These are phyloP conservation scores for Pipistrellus pygmaeus DNA, from an alignment of 2,797 vertebrate species.

Conservation along the genomic window DNA sequence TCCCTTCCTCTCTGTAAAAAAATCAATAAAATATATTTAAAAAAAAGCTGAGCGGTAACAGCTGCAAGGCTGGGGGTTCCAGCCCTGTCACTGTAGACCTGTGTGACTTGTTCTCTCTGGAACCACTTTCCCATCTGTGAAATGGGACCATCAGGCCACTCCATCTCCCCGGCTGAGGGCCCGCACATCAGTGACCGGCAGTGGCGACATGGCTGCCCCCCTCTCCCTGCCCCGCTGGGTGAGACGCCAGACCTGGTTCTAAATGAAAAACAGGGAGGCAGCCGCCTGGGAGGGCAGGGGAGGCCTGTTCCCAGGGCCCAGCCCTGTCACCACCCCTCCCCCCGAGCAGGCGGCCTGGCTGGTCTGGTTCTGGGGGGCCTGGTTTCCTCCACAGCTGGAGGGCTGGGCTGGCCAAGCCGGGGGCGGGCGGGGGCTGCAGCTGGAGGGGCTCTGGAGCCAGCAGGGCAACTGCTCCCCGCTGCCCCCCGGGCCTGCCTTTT, in stretches of 20 bases:
- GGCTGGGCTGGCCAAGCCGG: conserved; percentile 38
- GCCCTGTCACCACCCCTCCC: not conserved
- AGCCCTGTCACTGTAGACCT: not conserved
- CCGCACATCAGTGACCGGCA: not conserved
- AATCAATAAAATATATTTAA: no score
- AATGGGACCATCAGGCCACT: not conserved
- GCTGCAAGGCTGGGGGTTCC: not conserved
- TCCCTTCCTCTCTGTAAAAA: no score
- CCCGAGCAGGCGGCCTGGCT: not conserved
- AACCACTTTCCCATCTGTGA: not conserved
- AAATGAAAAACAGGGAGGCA: conserved; percentile 69
- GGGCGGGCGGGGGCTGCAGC: not conserved
- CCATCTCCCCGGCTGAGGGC: not conserved
- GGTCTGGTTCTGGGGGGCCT: conserved; percentile 17
- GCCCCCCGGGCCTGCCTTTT: conserved; percentile 70
- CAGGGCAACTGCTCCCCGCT: not conserved
- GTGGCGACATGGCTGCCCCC: not conserved
- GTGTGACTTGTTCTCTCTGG: not conserved
- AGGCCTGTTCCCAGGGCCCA: not conserved
- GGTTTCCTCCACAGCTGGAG: conserved; percentile 68
- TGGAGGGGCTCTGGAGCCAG: conserved; percentile 66
- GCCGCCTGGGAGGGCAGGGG: not conserved
- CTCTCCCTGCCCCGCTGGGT: not conserved
- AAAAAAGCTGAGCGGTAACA: not conserved
- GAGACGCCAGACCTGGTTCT: conserved; percentile 18